Evolutionary conservation across 2,888 invertebrate species (phyloP).

Genomic region (Patella caerulea): DNA sequence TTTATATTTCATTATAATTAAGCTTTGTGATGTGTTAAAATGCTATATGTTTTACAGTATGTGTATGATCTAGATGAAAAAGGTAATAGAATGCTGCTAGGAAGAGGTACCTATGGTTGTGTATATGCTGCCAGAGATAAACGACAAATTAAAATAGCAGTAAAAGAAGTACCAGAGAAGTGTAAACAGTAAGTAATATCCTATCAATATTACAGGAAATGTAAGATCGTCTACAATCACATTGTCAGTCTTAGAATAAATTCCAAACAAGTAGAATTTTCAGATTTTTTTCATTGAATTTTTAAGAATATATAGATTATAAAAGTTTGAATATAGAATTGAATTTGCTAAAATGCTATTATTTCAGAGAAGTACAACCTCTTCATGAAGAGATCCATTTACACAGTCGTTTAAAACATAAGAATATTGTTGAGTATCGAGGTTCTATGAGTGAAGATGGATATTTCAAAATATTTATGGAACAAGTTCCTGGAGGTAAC

Average conservation of each 20-base stretch:
- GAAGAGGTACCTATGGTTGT: slow-evolving; percentile 95
- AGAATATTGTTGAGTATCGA: slow-evolving; percentile 97
- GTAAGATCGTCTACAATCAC: no score
- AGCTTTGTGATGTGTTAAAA: background rate
- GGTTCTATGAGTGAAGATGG: slow-evolving; percentile 95
- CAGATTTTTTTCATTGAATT: background rate
- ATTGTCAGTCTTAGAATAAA: no score
- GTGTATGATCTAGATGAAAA: slow-evolving; percentile 96
- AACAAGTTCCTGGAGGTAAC: slow-evolving; percentile 93
- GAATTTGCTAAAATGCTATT: slow-evolving; percentile 4
- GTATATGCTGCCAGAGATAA: slow-evolving; percentile 95
- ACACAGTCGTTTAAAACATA: slow-evolving; percentile 93
- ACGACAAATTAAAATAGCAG: slow-evolving; percentile 93
- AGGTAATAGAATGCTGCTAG: slow-evolving; percentile 86
- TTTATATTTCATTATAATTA: no score
- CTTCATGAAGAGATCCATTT: slow-evolving; percentile 98
- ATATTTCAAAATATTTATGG: slow-evolving; percentile 99
- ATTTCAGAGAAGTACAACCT: slow-evolving; percentile 88
- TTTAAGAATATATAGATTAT: no score
- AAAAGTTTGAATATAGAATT: no score
- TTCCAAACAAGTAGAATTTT: no score
- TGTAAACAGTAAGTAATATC: slow-evolving; percentile 81
- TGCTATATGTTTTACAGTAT: slow-evolving; percentile 75
- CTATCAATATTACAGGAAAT: background rate
- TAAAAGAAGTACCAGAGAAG: slow-evolving; percentile 98